Conservation (phyloP, 2,797 vertebrate genomes). For the Neomorphus geoffroyi region DNA sequence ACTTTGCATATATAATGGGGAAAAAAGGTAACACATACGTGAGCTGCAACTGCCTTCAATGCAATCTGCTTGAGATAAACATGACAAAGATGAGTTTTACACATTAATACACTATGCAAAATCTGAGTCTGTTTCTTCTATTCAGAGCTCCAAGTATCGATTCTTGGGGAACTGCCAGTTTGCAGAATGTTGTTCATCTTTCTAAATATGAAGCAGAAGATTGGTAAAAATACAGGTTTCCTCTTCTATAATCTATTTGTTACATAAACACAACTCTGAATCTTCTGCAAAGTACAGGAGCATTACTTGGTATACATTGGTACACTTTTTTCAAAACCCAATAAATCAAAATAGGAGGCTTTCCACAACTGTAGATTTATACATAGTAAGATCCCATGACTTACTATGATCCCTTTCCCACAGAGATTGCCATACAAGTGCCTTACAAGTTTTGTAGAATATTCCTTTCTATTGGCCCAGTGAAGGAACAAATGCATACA, state of each 20-base stretch:
- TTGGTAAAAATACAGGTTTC: background rate
- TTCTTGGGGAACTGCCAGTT: background rate
- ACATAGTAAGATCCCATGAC: background rate
- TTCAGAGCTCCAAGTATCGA: background rate
- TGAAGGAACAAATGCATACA: background rate
- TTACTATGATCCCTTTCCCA: background rate
- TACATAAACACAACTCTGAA: background rate
- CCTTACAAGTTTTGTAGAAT: background rate
- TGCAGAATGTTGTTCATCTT: background rate
- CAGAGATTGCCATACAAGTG: rapidly evolving
- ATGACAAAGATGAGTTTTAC: background rate
- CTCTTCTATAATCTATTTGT: background rate
- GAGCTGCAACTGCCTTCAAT: background rate
- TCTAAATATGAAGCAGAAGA: background rate
- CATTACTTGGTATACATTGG: background rate
- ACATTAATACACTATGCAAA: background rate
- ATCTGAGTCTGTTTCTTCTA: background rate
- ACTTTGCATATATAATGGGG: background rate
- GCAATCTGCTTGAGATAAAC: background rate
- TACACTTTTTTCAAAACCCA: background rate
- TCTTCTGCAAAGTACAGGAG: background rate
- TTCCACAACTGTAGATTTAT: background rate
- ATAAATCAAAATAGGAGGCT: background rate
- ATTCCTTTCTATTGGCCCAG: background rate
- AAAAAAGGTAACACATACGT: rapidly evolving